Percentiles rank a stretch among this genome's conserved stretches.
Conservation (phyloP, 2,113 vertebrate species). For the Pandion haliaetus region DNA sequence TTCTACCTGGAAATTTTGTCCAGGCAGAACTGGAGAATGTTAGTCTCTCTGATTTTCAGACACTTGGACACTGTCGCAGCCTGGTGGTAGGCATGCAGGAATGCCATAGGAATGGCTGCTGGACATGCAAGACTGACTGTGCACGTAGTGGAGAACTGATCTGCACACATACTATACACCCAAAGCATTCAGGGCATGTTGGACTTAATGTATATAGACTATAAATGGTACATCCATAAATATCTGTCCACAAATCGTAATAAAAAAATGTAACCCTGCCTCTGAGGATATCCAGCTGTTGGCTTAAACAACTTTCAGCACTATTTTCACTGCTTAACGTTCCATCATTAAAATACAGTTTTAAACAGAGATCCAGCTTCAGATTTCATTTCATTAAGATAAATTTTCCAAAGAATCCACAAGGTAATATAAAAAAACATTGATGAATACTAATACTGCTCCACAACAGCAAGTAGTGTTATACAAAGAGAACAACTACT, state of each 20-base stretch:
- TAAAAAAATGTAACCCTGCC: not conserved
- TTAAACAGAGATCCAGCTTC: not conserved
- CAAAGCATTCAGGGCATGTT: not conserved
- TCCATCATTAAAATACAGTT: not conserved
- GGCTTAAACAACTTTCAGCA: not conserved
- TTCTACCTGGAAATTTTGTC: not conserved
- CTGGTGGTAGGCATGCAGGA: not conserved
- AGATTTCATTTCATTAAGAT: not conserved
- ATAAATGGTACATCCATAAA: not conserved
- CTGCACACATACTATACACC: not conserved
- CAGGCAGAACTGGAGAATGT: not conserved
- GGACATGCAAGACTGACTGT: not conserved
- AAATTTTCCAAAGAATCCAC: not conserved
- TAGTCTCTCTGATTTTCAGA: not conserved
- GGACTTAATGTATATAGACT: not conserved
- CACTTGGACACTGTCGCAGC: not conserved
- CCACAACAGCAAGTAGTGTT: not conserved
- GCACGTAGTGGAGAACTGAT: not conserved
- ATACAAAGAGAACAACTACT: not conserved
- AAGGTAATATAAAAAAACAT: not conserved
- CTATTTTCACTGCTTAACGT: not conserved
- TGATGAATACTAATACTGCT: not conserved
- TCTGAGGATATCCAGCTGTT: not conserved
- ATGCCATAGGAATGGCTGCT: not conserved
- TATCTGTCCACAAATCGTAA: not conserved